Evolutionary conservation across 2,113 vertebrate species (phyloP).

Genomic region (Crypturellus undulatus): DNA sequence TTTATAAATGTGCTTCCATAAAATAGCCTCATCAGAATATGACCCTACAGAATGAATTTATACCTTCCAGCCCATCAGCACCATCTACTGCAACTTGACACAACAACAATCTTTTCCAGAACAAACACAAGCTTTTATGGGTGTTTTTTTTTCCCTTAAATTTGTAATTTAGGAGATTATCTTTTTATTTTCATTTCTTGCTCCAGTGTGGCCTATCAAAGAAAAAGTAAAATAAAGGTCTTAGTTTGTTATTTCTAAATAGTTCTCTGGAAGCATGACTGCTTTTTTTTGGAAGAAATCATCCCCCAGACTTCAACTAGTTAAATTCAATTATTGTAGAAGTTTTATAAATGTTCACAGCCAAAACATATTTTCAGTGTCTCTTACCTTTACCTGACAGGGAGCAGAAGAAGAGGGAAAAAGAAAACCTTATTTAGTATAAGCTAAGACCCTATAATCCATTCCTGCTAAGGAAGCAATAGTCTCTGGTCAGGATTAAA

Average conservation of each 20-base stretch:
- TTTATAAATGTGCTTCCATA: conserved; percentile 29
- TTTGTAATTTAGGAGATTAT: background rate
- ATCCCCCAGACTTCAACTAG: background rate
- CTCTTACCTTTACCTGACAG: background rate
- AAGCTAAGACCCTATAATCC: background rate
- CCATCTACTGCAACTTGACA: conserved; percentile 67
- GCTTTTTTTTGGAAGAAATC: background rate
- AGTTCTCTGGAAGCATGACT: background rate
- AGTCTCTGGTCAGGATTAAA: background rate
- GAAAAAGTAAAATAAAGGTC: background rate
- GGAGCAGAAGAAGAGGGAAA: background rate
- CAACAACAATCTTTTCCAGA: conserved; percentile 12
- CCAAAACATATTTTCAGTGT: background rate
- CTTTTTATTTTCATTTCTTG: background rate
- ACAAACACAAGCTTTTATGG: background rate
- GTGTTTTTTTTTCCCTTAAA: background rate
- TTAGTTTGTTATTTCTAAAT: background rate
- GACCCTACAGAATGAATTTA: background rate
- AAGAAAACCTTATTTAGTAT: background rate
- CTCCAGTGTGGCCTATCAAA: background rate
- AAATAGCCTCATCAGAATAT: background rate
- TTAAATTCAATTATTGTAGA: background rate
- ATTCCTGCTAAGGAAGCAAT: background rate
- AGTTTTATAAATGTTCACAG: background rate
- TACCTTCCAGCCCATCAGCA: conserved; percentile 59